phyloP scores from a whole-genome alignment of 2,888 invertebrate species.

The Tricholauxania praeusta region DNA sequence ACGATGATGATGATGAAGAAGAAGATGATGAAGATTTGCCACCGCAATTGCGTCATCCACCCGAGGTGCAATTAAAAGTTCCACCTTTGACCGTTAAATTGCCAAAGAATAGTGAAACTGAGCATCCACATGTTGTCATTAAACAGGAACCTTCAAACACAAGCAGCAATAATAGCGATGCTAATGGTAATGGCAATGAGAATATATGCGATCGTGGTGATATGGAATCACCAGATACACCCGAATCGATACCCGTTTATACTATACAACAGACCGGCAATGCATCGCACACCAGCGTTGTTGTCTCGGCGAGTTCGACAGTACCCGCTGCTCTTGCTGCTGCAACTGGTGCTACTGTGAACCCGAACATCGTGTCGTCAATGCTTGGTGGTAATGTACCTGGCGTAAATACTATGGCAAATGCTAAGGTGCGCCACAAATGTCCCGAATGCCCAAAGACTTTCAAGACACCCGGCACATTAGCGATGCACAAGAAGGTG shows the following conservation, averaged over 20 bases:
- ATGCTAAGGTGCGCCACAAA: constrained; percentile 62
- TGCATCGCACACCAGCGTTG: constrained; percentile 47
- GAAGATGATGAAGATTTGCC: constrained; percentile 42
- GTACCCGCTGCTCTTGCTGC: constrained; percentile 43
- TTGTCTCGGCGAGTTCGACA: constrained; percentile 45
- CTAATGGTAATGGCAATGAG: constrained; percentile 51
- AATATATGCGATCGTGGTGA: constrained; percentile 53
- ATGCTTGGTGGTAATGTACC: neutral
- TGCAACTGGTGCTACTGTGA: constrained; percentile 38
- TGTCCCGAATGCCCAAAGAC: constrained; percentile 67
- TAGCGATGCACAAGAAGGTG: constrained; percentile 66
- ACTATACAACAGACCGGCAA: constrained; percentile 56
- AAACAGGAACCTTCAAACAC: constrained; percentile 62
- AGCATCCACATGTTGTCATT: constrained; percentile 63
- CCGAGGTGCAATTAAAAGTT: constrained; percentile 53
- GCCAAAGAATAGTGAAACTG: constrained; percentile 60
- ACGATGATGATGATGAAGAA: constrained; percentile 46
- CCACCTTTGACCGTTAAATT: constrained; percentile 65
- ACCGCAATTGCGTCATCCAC: neutral
- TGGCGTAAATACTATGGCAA: constrained; percentile 34
- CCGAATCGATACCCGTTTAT: constrained; percentile 58
- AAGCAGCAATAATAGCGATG: constrained; percentile 58
- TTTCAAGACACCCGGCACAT: constrained; percentile 65
- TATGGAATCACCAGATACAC: neutral
- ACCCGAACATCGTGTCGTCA: constrained; percentile 10